Percentiles rank a stretch among this genome's conserved stretches.
Conservation (phyloP, 1,140 invertebrate species). For the Cyclina sinensis region DNA sequence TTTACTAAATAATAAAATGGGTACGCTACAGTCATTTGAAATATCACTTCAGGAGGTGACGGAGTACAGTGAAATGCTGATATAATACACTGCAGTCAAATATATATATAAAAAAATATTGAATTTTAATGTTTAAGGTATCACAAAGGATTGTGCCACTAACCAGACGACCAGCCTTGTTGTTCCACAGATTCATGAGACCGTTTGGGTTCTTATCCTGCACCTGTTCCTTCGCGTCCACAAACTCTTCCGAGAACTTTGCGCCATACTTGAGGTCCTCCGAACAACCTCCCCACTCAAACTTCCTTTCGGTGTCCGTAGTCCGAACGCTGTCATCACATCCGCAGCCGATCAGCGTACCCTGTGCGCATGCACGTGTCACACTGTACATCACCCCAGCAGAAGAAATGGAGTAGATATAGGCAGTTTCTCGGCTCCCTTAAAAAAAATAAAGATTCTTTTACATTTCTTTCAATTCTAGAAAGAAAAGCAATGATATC, state of each 20-base stretch:
- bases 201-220: constrained; percentile 91
- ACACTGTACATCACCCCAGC: constrained; percentile 95
- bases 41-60: no score
- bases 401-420: constrained; percentile 90
- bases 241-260: constrained; percentile 94
- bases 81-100: no score
- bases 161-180: constrained; percentile 95
- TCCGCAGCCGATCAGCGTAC: constrained; percentile 93
- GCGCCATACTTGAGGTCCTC: constrained; percentile 91
- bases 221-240: constrained; percentile 93
- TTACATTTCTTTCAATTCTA: no score
- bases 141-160: no score
- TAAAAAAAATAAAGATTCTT: no score
- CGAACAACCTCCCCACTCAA: constrained; percentile 88
- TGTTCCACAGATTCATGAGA: constrained; percentile 97
- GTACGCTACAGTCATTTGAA: no score
- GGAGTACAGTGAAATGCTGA: no score
- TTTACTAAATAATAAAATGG: no score
- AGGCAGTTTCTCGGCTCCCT: constrained; percentile 88
- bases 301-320: constrained; percentile 83
- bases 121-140: no score
- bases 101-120: no score
- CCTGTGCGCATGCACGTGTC: constrained; percentile 94
- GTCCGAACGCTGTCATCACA: constrained; percentile 88
- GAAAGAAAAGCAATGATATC: no score